phyloP scores from a whole-genome alignment of 2,888 invertebrate genomes.

The Crepidodera aurea region DNA sequence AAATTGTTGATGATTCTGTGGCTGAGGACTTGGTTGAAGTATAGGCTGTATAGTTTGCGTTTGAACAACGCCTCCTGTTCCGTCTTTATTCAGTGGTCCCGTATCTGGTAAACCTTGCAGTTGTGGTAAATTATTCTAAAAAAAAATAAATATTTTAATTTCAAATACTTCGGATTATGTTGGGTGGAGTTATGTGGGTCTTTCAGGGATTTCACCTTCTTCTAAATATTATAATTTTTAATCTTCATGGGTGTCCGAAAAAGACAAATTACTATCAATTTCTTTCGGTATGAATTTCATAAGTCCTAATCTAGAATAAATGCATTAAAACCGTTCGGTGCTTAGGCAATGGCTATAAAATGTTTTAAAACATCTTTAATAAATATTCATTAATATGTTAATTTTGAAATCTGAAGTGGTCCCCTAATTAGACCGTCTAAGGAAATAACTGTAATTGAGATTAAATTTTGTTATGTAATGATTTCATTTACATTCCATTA shows the following conservation, averaged over 20 bases:
- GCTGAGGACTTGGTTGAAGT: not conserved
- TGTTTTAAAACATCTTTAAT: not conserved
- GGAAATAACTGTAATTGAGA: not conserved
- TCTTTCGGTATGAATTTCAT: too few species aligned
- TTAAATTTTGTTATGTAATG: not conserved
- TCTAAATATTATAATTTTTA: too few species aligned
- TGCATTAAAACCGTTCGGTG: not conserved
- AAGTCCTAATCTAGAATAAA: not conserved
- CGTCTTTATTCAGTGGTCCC: conserved; percentile 28
- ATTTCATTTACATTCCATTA: not conserved
- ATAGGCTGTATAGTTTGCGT: not conserved
- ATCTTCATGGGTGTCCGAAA: too few species aligned
- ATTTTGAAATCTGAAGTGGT: too few species aligned
- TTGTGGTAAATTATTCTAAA: conserved; percentile 40
- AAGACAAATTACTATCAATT: too few species aligned
- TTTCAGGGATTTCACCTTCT: too few species aligned
- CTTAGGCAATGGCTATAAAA: not conserved
- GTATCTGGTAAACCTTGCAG: conserved; percentile 37
- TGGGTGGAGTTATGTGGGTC: too few species aligned
- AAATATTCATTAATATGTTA: not conserved
- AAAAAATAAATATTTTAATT: too few species aligned
- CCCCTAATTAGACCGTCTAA: not conserved
- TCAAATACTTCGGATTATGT: too few species aligned
- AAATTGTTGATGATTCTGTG: not conserved
- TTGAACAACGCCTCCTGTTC: not conserved